Conservation (phyloP, 2,888 invertebrate species). For the Drosophila mimetica region DNA sequence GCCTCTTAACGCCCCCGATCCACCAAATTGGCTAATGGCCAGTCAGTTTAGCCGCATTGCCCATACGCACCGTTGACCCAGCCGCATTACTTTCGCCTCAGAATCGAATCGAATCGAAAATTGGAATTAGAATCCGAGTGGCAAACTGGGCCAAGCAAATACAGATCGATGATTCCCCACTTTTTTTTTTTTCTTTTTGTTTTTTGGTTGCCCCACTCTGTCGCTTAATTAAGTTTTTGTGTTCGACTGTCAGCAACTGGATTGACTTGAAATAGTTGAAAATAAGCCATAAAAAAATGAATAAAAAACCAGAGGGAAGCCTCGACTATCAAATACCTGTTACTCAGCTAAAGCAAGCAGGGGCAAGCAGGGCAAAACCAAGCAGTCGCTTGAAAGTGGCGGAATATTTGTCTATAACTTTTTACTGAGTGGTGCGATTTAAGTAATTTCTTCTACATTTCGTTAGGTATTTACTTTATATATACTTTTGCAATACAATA, state of each 20-base stretch:
- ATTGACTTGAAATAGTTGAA: conserved; percentile 70
- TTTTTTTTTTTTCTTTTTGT: background rate
- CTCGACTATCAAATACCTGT: too few relatives aligned
- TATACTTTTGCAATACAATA: too few relatives aligned
- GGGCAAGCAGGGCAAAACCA: too few relatives aligned
- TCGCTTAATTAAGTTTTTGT: conserved; percentile 66
- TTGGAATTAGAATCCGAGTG: conserved; percentile 22
- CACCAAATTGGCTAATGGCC: conserved; percentile 38
- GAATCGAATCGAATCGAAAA: conserved; percentile 25
- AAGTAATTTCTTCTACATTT: too few relatives aligned
- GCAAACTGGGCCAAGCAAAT: conserved; percentile 40
- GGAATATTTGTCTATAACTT: too few relatives aligned
- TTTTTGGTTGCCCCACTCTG: conserved; percentile 25
- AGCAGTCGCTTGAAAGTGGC: too few relatives aligned
- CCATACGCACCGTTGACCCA: conserved; percentile 70
- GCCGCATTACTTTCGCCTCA: conserved; percentile 60
- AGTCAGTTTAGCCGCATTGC: conserved; percentile 47
- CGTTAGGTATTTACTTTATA: too few relatives aligned
- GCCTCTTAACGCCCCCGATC: background rate
- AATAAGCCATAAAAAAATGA: conserved; percentile 10
- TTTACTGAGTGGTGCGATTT: too few relatives aligned
- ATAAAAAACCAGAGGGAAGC: too few relatives aligned
- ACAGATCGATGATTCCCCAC: conserved; percentile 9
- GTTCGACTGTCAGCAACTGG: conserved; percentile 66
- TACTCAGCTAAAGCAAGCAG: too few relatives aligned